Percentiles rank a stretch among this genome's conserved stretches.
These are phyloP conservation scores for Teleogryllus occipitalis DNA, from an alignment of 1,140 invertebrate genomes.

Conservation along the genomic window DNA sequence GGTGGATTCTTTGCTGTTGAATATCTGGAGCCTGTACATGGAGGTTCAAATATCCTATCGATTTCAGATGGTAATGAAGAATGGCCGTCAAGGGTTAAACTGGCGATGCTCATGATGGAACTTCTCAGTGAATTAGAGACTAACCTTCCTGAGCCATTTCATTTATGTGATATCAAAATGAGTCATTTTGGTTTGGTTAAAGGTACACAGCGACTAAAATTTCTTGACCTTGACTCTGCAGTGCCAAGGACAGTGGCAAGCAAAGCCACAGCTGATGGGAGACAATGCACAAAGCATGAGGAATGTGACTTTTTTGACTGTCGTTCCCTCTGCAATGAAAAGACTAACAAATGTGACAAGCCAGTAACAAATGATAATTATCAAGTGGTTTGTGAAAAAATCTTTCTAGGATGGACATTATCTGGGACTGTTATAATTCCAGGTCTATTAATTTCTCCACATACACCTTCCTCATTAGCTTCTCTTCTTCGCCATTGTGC, in stretches of 20 bases:
- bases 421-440: slow-evolving; percentile 50
- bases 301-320: slow-evolving; percentile 61
- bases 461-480: slow-evolving; percentile 44
- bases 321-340: slow-evolving; percentile 44
- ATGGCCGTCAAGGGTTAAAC: slow-evolving; percentile 43
- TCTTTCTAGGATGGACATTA: slow-evolving; percentile 52
- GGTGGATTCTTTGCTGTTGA: slow-evolving; percentile 53
- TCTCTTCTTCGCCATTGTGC: slow-evolving; percentile 46
- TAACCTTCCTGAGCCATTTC: slow-evolving; percentile 45
- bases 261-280: slow-evolving; percentile 37
- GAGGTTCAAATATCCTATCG: slow-evolving; percentile 33
- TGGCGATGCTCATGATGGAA: slow-evolving; percentile 51
- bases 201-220: slow-evolving; percentile 43
- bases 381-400: slow-evolving; percentile 53
- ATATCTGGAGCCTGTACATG: slow-evolving; percentile 43
- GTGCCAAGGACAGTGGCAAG: slow-evolving; percentile 41
- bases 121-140: slow-evolving; percentile 48
- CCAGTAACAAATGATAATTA: slow-evolving; percentile 54
- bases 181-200: slow-evolving; percentile 53
- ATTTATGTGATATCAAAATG: slow-evolving; percentile 58
- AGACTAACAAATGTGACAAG: slow-evolving; percentile 40
- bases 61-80: slow-evolving; percentile 34
- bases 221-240: slow-evolving; percentile 50
- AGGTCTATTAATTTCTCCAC: slow-evolving; percentile 47
- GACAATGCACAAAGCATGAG: slow-evolving; percentile 41